phyloP scores from a whole-genome alignment of 2,888 invertebrate species.

The Ceraclea dissimilis region DNA sequence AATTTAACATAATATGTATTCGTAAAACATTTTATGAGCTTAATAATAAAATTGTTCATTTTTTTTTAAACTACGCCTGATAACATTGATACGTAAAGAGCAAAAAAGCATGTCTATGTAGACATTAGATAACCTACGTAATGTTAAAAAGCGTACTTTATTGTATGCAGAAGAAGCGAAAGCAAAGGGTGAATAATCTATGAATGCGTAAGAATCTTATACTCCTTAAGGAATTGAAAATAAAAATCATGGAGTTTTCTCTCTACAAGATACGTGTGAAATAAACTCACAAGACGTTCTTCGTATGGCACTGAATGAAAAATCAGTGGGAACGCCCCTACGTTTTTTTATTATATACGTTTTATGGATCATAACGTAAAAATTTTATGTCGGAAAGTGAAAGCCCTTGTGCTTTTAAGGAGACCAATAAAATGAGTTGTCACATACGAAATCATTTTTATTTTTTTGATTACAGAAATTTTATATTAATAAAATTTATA shows the following conservation, averaged over 20 bases:
- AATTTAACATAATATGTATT: too few relatives aligned
- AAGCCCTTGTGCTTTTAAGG: not conserved
- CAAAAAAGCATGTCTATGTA: too few relatives aligned
- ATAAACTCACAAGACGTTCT: not conserved
- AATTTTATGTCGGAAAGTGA: slow-evolving; percentile 4
- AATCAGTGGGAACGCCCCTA: not conserved
- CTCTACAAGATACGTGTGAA: not conserved
- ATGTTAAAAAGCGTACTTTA: too few relatives aligned
- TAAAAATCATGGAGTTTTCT: not conserved
- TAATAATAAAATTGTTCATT: too few relatives aligned
- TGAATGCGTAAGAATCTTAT: not conserved
- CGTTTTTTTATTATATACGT: slow-evolving; percentile 3
- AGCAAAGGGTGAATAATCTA: too few relatives aligned
- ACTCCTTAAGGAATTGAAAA: not conserved
- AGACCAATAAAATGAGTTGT: not conserved
- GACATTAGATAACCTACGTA: too few relatives aligned
- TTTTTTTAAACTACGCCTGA: too few relatives aligned
- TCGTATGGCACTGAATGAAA: not conserved
- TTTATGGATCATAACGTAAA: slow-evolving; percentile 1
- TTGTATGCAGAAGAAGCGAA: too few relatives aligned
- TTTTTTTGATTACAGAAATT: slow-evolving; percentile 1
- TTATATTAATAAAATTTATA: not conserved
- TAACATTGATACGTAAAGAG: too few relatives aligned
- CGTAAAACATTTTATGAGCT: too few relatives aligned
- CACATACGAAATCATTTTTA: slow-evolving; percentile 5